Evolutionary conservation across 2,797 vertebrate species (phyloP).

Genomic region (Scomberomorus guttatus): DNA sequence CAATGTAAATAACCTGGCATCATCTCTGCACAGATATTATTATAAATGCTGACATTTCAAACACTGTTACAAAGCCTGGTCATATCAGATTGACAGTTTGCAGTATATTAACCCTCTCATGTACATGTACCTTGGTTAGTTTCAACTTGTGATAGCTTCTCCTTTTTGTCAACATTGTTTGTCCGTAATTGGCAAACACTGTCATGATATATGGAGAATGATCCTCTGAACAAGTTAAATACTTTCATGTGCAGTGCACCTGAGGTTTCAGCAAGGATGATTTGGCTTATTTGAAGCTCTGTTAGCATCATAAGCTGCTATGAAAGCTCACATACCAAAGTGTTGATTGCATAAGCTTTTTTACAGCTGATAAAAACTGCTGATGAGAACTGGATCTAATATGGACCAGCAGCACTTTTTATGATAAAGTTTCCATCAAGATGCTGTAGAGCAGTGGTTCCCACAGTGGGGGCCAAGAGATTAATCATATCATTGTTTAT

Average conservation of each 20-base stretch:
- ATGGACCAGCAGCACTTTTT: too few relatives aligned
- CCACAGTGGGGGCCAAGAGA: too few relatives aligned
- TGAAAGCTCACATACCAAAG: neutral
- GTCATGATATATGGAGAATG: neutral
- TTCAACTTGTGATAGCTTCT: neutral
- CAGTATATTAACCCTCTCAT: neutral
- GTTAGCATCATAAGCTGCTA: neutral
- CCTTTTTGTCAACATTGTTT: neutral
- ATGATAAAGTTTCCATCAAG: too few relatives aligned
- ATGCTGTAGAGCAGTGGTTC: too few relatives aligned
- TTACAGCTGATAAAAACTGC: neutral
- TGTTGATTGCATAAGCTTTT: neutral
- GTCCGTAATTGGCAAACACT: neutral
- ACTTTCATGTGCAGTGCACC: neutral
- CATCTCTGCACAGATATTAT: neutral
- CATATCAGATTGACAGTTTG: neutral
- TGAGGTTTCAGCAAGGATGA: neutral
- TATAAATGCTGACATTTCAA: neutral
- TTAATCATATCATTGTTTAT: too few relatives aligned
- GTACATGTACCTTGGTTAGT: neutral
- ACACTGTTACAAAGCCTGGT: neutral
- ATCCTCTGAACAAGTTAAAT: neutral
- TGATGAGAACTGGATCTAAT: neutral
- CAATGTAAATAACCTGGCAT: neutral
- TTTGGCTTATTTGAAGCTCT: neutral